These are phyloP conservation scores for Rhyacophila evoluta DNA, from an alignment of 2,888 invertebrate species.

Conservation along the genomic window DNA sequence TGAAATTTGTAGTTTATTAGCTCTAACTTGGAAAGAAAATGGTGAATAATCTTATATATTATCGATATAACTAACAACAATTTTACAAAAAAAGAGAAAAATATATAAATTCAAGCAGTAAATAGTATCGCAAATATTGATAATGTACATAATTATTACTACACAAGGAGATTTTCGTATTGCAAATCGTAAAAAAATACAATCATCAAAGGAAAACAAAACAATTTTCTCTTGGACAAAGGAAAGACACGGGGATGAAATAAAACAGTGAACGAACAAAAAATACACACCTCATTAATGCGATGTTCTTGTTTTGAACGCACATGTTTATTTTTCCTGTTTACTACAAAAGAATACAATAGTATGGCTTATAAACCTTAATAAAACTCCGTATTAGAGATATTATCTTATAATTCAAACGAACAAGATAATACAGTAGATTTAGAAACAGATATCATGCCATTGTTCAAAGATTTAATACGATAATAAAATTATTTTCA, in stretches of 20 bases:
- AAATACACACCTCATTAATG: constrained; percentile 19
- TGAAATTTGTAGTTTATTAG: no score
- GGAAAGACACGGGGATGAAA: background rate
- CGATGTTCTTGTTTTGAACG: constrained; percentile 16
- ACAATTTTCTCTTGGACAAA: background rate
- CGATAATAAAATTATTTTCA: no score
- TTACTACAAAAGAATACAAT: background rate
- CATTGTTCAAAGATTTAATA: no score
- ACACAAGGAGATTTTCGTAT: background rate
- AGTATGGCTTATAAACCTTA: background rate
- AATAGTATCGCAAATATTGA: background rate
- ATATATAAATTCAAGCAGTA: no score
- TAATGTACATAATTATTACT: background rate
- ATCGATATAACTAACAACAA: no score
- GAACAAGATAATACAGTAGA: no score
- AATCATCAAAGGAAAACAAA: constrained; percentile 17
- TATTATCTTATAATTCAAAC: no score
- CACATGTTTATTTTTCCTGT: constrained; percentile 17
- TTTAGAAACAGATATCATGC: no score
- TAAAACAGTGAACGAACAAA: background rate
- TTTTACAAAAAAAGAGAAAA: no score
- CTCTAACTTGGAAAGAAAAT: no score
- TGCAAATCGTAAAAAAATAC: background rate
- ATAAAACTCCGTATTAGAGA: background rate
- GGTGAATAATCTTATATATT: no score